A percentile compares a stretch with the other conserved stretches of the same genome.
These are phyloP conservation scores for Drosophila ustulata DNA, from an alignment of 2,888 invertebrate genomes.

Conservation along the genomic window DNA sequence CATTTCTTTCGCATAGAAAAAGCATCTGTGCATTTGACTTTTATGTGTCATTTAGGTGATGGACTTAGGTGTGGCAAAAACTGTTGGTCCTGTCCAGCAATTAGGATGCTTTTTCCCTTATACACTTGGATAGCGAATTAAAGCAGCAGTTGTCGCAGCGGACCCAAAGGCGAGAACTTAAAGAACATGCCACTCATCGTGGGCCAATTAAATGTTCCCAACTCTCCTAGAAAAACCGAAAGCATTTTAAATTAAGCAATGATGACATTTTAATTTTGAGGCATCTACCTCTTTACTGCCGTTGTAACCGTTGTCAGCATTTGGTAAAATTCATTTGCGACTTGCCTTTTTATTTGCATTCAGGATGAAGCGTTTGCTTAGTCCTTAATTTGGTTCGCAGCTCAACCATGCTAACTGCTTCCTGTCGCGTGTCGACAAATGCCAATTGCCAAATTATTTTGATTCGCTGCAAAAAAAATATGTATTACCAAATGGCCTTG, in stretches of 20 bases:
- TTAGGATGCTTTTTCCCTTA: slow-evolving; percentile 10
- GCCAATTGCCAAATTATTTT: slow-evolving; percentile 62
- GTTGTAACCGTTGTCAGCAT: not conserved
- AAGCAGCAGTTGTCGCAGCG: not conserved
- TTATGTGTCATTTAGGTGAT: slow-evolving; percentile 46
- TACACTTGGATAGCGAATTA: not conserved
- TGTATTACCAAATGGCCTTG: not conserved
- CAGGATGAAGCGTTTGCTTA: not conserved
- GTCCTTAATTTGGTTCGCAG: slow-evolving; percentile 2
- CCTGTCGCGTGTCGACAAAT: slow-evolving; percentile 37
- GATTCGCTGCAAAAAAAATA: slow-evolving; percentile 41
- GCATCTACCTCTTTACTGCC: not conserved
- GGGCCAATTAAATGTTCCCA: not conserved
- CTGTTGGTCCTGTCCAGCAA: slow-evolving; percentile 16
- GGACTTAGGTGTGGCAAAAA: slow-evolving; percentile 11
- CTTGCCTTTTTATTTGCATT: not conserved
- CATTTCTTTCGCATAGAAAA: slow-evolving; percentile 20
- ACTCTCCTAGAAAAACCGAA: not conserved
- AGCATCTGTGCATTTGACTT: slow-evolving; percentile 46
- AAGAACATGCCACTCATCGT: not conserved
- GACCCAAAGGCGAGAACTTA: not conserved
- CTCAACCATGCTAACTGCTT: slow-evolving; percentile 9
- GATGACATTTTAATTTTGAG: not conserved
- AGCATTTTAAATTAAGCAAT: slow-evolving; percentile 4
- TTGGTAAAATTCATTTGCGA: not conserved